These are phyloP conservation scores for Tiphia femorata DNA, from an alignment of 2,888 invertebrate genomes.

Conservation along the genomic window DNA sequence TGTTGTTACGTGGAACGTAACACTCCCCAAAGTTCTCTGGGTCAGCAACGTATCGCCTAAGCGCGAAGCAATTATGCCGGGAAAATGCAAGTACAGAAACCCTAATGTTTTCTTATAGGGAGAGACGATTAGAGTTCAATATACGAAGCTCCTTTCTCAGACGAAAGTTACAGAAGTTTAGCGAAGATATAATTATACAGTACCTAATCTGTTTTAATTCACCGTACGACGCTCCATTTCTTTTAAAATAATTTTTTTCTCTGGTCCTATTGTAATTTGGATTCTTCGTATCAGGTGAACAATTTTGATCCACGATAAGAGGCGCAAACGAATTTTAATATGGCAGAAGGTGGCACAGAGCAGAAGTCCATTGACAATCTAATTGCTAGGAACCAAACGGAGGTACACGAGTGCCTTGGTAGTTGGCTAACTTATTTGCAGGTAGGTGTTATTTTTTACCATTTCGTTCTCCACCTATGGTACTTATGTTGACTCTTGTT, in stretches of 20 bases:
- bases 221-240: too few species aligned
- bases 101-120: too few species aligned
- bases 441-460: constrained; percentile 43
- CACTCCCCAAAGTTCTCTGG: not conserved
- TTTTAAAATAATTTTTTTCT: too few species aligned
- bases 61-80: not conserved
- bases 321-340: constrained; percentile 33
- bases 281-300: not conserved
- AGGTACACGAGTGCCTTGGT: constrained; percentile 65
- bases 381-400: constrained; percentile 59
- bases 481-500: not conserved
- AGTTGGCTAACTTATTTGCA: constrained; percentile 66
- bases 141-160: too few species aligned
- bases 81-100: not conserved
- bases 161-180: too few species aligned
- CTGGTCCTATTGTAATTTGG: too few species aligned
- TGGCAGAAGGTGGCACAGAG: constrained; percentile 57
- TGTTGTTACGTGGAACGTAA: constrained; percentile 36
- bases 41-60: constrained; percentile 5
- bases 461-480: not conserved
- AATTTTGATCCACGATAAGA: not conserved
- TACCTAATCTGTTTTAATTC: too few species aligned
- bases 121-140: too few species aligned
- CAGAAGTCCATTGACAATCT: constrained; percentile 61
- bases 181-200: too few species aligned